Percentiles rank a stretch among this genome's conserved stretches.
phyloP scores from a whole-genome alignment of 2,113 vertebrate genomes.

The Montifringilla adamsi region DNA sequence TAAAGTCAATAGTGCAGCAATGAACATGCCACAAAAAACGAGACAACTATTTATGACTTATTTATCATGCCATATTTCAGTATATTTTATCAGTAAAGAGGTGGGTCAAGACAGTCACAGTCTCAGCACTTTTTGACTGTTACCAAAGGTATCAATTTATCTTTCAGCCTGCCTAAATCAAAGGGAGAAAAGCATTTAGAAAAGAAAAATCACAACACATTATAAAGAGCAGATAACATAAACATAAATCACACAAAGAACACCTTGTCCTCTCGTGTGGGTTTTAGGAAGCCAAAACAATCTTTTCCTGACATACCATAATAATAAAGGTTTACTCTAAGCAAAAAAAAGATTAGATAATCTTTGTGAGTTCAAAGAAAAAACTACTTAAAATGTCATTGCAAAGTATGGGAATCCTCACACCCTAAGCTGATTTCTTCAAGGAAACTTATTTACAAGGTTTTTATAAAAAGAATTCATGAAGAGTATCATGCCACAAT shows the following conservation, averaged over 20 bases:
- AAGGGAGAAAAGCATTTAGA: background rate
- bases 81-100: background rate
- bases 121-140: background rate
- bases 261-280: background rate
- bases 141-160: background rate
- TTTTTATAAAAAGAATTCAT: background rate
- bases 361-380: background rate
- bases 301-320: background rate
- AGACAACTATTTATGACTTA: background rate
- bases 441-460: background rate
- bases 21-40: background rate
- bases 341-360: background rate
- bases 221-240: background rate
- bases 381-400: background rate
- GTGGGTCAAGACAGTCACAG: background rate
- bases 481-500: background rate
- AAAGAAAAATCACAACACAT: background rate
- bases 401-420: background rate
- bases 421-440: background rate
- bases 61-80: background rate
- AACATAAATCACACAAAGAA: background rate
- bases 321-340: background rate
- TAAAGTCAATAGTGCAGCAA: background rate
- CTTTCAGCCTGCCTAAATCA: background rate
- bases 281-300: background rate